Evolutionary conservation across 2,888 invertebrate genomes (phyloP), one percentile per base, ranked within the genome.

Genomic region (Elegia similella): DNA sequence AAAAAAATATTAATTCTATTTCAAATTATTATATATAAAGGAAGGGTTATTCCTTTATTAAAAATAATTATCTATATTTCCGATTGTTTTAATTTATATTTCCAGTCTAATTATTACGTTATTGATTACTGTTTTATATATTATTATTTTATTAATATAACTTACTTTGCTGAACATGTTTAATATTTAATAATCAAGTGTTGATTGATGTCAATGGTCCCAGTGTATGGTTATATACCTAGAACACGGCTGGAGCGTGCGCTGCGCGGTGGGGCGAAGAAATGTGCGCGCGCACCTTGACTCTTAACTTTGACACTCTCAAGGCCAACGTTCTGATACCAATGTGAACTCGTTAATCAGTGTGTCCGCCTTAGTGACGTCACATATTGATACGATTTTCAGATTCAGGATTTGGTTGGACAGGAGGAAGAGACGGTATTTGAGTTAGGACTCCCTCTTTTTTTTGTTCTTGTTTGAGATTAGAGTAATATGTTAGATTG

Each of bases 141-240:
- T 42, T 10, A 48, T 23, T 46, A 32, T 17, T 52, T 55, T 44
- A 38, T 16, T 34, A 17, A 48, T 42, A 16, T n/a, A 29, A 79
- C 82, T 81, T 61, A 84, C 84, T 82, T 83, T 82, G 73, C 78
- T 80, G 72, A 81, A 81, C 84, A 84, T 66, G 68, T 78, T 75
- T 78, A 68, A 73, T 66, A 75, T 76, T 70, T 70, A 70, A 77
- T 73, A 75, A 77, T 73, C 72, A 65, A 70, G 68, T 72, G 73
- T 74, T 75, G 80, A 85, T 84, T 85, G 76, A 76, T 86, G 76
- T 79, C 75, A 80, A 73, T 69, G 61, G 68, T 65, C 68, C 67
- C 64, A 74, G 67, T 59, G 72, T 80, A 81, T 80, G 81, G 75
- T 85, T 87, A 78, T 86, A 86, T 87, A 23, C 23, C 23, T 23